Evolutionary conservation across 2,797 vertebrate genomes (phyloP), one percentile per base, ranked within the genome.

Genomic region (Acipenser ruthenus): DNA sequence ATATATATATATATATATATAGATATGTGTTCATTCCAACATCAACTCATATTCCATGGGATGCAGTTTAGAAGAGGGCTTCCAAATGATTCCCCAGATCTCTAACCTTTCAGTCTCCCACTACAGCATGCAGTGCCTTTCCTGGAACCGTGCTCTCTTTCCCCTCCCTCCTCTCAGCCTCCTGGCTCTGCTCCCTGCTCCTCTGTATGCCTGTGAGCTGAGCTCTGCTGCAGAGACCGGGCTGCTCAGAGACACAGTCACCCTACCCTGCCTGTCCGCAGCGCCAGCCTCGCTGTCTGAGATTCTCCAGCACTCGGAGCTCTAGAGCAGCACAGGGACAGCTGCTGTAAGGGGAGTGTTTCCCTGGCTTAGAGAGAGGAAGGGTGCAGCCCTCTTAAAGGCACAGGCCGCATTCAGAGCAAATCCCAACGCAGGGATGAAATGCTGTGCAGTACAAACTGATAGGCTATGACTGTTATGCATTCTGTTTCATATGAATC

Each of bases 311-410:
- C 78, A 82, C 84, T 37, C 23, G 4, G 23, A 37, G 23, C 23
- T 37, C 23, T 37, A 84, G 85, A 86, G 83, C 86, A 81, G 87
- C 83, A 84, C 87, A 85, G 83, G 84, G 85, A 90, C 86, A 87
- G 82, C 75, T 82, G 82, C 15, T 84, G 82, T 77, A 84, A 84
- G 86, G 87, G 88, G 86, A 86, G 86, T 83, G 86, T 84, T 84
- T 84, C 78, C 77, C 76, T 82, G 84, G 82, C 69, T 82, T 82
- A 86, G 82, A 74, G 75, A 70, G 70, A 78, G 78, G 85, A 82
- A 73, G 80, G 81, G 82, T 83, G 84, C 83, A 83, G 83, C 84
- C 87, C 85, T 84, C 89, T 91, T 91, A 91, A 91, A 91, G 90
- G 86, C 80, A 67, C 87, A 89, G 65, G 88, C 87, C 73, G 77